Conservation (phyloP, 2,113 vertebrate species). For the Garra rufa region DNA sequence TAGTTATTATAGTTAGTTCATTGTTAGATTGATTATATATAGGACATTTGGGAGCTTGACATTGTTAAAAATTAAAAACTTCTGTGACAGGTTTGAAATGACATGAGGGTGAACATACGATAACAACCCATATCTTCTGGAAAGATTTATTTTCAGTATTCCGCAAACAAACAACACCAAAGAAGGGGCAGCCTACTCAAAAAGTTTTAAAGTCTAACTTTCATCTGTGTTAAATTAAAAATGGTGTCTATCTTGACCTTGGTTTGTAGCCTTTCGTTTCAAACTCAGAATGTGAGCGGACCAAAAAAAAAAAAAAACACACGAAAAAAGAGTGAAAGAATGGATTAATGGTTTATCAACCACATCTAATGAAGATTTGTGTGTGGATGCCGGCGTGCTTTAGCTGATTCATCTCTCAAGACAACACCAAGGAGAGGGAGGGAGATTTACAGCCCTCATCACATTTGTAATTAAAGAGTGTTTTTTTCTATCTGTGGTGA, state of each 20-base stretch:
- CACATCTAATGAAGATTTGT: conserved; percentile 73
- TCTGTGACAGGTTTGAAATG: neutral
- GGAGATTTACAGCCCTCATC: conserved; percentile 63
- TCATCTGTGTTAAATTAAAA: conserved; percentile 5
- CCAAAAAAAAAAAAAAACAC: conserved; percentile 63
- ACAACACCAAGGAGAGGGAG: conserved; percentile 59
- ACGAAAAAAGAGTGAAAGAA: conserved; percentile 66
- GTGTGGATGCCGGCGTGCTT: conserved; percentile 62
- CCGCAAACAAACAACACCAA: neutral
- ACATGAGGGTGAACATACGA: neutral
- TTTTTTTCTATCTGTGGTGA: conserved; percentile 48
- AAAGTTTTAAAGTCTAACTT: neutral
- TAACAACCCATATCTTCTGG: neutral
- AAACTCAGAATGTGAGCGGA: conserved; percentile 58
- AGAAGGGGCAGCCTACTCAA: neutral
- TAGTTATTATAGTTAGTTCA: neutral
- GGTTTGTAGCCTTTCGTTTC: conserved; percentile 61
- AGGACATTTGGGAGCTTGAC: neutral
- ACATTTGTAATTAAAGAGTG: conserved; percentile 64
- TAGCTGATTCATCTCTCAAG: conserved; percentile 69
- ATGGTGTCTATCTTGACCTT: conserved; percentile 49
- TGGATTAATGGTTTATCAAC: conserved; percentile 74
- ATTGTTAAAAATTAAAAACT: neutral
- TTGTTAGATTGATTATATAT: neutral
- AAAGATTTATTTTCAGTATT: neutral